Evolutionary conservation across 1,140 invertebrate genomes (phyloP).

Genomic region (Saccostrea echinata): DNA sequence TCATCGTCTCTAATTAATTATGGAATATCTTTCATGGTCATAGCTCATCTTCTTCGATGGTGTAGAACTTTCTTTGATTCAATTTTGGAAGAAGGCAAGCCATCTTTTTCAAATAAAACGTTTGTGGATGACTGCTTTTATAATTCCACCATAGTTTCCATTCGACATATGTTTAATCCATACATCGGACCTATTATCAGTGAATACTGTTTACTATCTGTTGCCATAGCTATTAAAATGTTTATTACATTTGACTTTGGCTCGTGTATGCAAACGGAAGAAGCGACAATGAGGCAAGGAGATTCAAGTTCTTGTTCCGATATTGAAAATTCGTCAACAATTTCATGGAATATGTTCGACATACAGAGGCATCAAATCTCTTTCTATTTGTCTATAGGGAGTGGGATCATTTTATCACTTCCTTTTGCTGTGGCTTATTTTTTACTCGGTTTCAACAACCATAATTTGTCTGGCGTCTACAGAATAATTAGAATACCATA

Average conservation of each 20-base stretch:
- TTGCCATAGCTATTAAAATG: not conserved
- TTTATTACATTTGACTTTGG: not conserved
- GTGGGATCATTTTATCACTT: not conserved
- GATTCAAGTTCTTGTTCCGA: not conserved
- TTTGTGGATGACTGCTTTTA: not conserved
- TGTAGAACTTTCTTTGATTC: constrained; percentile 32
- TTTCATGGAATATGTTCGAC: not conserved
- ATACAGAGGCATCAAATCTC: not conserved
- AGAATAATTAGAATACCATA: not conserved
- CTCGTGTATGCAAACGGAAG: not conserved
- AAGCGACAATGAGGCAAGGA: not conserved
- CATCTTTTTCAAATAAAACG: not conserved
- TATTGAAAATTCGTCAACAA: not conserved
- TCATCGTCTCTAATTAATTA: not conserved
- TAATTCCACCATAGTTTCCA: not conserved
- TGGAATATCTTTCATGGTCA: not conserved
- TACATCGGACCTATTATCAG: not conserved
- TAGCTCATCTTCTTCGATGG: not conserved
- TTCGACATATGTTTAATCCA: not conserved
- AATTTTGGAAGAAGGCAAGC: not conserved
- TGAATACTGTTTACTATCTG: not conserved
- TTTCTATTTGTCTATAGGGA: not conserved
- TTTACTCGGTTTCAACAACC: not conserved
- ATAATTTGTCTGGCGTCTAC: not conserved
- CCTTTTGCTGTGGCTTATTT: not conserved